A percentile compares a stretch with the other conserved stretches of the same genome.
Conservation (phyloP, 2,888 invertebrate species). For the Conistra vaccinii region DNA sequence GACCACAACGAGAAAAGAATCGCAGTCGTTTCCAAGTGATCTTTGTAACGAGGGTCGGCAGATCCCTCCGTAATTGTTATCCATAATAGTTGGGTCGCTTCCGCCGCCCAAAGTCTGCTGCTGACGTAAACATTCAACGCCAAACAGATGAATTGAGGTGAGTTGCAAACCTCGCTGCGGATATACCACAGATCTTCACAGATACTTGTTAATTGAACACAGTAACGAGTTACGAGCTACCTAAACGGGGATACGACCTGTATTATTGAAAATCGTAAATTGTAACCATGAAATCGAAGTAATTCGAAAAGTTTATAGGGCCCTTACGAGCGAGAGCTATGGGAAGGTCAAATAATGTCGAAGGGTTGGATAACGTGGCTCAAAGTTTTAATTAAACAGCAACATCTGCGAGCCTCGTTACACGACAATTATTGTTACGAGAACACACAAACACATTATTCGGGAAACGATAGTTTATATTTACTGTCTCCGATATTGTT, state of each 20-base stretch:
- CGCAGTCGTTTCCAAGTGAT: conserved; percentile 74
- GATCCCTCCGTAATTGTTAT: conserved; percentile 75
- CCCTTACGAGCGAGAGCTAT: conserved; percentile 74
- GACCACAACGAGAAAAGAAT: conserved; percentile 72
- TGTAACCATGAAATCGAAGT: conserved; percentile 72
- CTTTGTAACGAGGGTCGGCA: conserved; percentile 71
- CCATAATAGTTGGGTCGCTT: conserved; percentile 69
- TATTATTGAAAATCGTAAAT: conserved; percentile 74
- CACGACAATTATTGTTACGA: conserved; percentile 84
- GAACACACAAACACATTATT: conserved; percentile 77
- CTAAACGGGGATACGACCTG: conserved; percentile 62
- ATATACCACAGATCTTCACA: conserved; percentile 67
- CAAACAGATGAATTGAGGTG: conserved; percentile 68
- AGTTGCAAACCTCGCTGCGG: conserved; percentile 57
- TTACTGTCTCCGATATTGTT: conserved; percentile 46
- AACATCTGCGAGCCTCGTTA: conserved; percentile 84
- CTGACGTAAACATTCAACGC: conserved; percentile 71
- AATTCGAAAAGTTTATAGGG: conserved; percentile 79
- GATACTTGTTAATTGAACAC: conserved; percentile 73
- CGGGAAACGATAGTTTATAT: conserved; percentile 64
- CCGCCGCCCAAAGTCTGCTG: conserved; percentile 60
- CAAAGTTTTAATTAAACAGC: conserved; percentile 89
- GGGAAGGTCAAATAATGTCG: conserved; percentile 82
- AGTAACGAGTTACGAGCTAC: conserved; percentile 61
- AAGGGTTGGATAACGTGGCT: conserved; percentile 83